These are phyloP conservation scores for Phalacrocorax pelagicus DNA, from an alignment of 2,113 vertebrate genomes.

Conservation along the genomic window DNA sequence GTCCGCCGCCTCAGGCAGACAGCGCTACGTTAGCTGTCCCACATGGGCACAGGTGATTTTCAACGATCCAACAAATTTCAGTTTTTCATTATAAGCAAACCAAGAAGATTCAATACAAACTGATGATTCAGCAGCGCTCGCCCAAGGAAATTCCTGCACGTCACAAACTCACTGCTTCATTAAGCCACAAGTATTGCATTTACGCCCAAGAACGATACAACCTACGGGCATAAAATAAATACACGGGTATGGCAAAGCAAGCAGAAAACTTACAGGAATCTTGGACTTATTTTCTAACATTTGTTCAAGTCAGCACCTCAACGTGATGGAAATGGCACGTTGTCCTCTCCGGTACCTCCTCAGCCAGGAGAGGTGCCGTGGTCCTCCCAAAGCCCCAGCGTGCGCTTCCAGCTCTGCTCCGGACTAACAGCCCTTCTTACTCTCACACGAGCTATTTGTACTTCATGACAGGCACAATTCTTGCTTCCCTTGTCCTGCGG, in stretches of 20 bases:
- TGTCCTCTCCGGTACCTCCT: not conserved
- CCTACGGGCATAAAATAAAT: not conserved
- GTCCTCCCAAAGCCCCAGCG: not conserved
- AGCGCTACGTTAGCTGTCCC: too few species aligned
- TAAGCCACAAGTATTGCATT: not conserved
- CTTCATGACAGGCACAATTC: too few species aligned
- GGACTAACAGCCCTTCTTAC: not conserved
- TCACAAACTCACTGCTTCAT: not conserved
- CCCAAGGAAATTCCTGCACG: not conserved
- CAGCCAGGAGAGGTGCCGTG: not conserved
- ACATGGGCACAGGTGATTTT: not conserved
- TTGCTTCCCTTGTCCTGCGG: not conserved
- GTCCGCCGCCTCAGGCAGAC: not conserved
- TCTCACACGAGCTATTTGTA: too few species aligned
- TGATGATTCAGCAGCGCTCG: not conserved
- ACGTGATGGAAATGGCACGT: fast-evolving
- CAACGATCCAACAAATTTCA: too few species aligned
- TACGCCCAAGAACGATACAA: not conserved
- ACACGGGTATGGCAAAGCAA: not conserved
- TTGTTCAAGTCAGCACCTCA: not conserved
- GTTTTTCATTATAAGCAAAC: not conserved
- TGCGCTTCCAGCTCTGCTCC: not conserved
- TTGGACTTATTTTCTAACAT: not conserved
- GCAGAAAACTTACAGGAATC: not conserved
- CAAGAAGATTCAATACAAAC: not conserved